Evolutionary conservation across 2,888 invertebrate species (phyloP), one percentile per base, ranked within the genome.

Genomic region (Sinopyrophorus schimmeli): DNA sequence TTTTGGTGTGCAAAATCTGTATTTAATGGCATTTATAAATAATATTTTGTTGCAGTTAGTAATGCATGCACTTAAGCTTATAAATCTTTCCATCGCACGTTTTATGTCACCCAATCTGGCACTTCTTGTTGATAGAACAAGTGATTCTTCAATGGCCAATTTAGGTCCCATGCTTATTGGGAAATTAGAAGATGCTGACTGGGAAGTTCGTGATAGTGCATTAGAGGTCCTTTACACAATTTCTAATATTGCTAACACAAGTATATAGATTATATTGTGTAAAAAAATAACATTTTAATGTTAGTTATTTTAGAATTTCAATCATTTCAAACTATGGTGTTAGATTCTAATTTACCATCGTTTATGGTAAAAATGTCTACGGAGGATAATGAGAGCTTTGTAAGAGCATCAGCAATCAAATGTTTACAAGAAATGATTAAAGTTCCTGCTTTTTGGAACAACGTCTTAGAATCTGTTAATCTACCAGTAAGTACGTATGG

Each of bases 131-230:
- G 86, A 89, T 61, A 78, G 81, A 10, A 75, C 82, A 37, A 77
- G 80, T 1, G 83, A 83, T 2, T 68, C 72, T 14, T 75, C 81
- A 0, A 79, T 87, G 68, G 77, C 82, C 49, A 79, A 81, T 48
- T 70, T 89, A 5, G 87, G 86, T 0, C 78, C 80, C 6, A 79
- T 87, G 6, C 77, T 91, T 3, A 80, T 80, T 35, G 79, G 80
- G 67, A 83, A 87, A 64, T 74, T 89, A 65, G 84, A 87, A 57
- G 87, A 88, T 64, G 71, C 77, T 2, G 77, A 82, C 34, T 91
- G 90, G 91, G 89, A 90, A 69, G 81, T 90, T 1, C 77, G 89
- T 23, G 90, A 91, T 60, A 86, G 86, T 3, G 83, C 87, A 0
- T 65, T 90, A 15, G 89, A 91, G 68, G 73, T 89, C 24, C 71